Evolutionary conservation across 2,888 invertebrate species (phyloP).

Genomic region (Amiota minor): DNA sequence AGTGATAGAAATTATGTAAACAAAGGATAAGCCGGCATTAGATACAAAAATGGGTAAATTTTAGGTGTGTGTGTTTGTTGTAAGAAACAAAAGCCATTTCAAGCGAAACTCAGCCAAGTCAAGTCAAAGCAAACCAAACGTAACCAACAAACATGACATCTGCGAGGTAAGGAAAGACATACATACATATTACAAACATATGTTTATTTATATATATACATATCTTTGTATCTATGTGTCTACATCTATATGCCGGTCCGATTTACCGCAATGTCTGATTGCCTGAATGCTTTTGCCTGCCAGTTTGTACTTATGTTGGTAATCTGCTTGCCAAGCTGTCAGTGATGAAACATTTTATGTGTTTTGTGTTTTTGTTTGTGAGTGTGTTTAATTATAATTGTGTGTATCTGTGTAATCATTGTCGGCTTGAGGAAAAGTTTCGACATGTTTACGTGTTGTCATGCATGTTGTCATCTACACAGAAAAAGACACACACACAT

Average conservation of each 20-base stretch:
- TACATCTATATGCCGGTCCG: too few relatives aligned
- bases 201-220: neutral
- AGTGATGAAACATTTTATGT: constrained; percentile 23
- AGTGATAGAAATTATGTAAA: constrained; percentile 46
- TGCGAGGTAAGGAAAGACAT: neutral
- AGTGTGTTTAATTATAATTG: neutral
- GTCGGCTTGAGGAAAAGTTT: neutral
- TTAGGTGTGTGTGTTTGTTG: neutral
- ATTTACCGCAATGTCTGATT: too few relatives aligned
- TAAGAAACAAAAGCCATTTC: too few relatives aligned
- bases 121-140: constrained; percentile 35
- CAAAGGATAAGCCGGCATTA: constrained; percentile 54
- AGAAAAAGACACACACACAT: neutral
- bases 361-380: constrained; percentile 33
- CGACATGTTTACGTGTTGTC: constrained; percentile 16
- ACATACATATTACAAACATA: neutral
- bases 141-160: neutral
- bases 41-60: neutral
- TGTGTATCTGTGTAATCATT: neutral
- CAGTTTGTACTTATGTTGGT: too few relatives aligned
- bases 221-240: neutral
- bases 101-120: neutral
- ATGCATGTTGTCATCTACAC: constrained; percentile 4
- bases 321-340: neutral
- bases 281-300: too few relatives aligned